These are phyloP conservation scores for Syngnathoides biaculeatus DNA, from an alignment of 2,113 vertebrate species.

Conservation along the genomic window DNA sequence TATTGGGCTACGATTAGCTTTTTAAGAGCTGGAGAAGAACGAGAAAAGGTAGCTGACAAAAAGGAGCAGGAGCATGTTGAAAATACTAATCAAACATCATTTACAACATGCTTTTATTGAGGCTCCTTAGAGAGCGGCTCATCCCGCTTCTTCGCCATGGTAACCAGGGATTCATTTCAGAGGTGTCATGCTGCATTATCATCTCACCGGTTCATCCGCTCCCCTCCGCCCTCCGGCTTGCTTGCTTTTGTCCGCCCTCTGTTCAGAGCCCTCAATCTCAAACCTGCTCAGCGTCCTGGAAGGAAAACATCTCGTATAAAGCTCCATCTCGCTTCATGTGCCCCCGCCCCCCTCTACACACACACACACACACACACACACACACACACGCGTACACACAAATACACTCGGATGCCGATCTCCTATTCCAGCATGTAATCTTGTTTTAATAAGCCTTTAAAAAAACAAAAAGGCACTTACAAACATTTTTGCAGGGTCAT, in stretches of 20 bases:
- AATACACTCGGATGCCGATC: constrained; percentile 9
- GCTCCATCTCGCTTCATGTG: constrained; percentile 42
- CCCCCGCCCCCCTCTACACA: constrained; percentile 21
- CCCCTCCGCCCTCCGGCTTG: constrained; percentile 59
- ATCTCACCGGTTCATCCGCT: constrained; percentile 68
- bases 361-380: constrained; percentile 26
- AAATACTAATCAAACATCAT: constrained; percentile 99
- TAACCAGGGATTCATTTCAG: constrained; percentile 83
- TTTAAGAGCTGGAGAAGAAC: constrained; percentile 7
- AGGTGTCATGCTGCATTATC: constrained; percentile 81
- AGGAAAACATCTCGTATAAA: constrained; percentile 58
- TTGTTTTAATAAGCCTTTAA: too few relatives aligned
- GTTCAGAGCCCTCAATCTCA: constrained; percentile 61
- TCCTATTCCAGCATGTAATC: too few relatives aligned
- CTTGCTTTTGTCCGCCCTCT: constrained; percentile 56
- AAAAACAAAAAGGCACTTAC: not conserved
- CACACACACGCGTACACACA: constrained; percentile 17
- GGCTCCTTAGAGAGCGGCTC: constrained; percentile 88
- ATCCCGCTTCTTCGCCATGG: constrained; percentile 92
- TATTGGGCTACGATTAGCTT: not conserved
- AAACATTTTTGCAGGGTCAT: too few relatives aligned
- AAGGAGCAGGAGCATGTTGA: constrained; percentile 88
- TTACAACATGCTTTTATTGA: constrained; percentile 96
- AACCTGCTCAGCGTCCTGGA: constrained; percentile 56
- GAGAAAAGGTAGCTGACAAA: constrained; percentile 65